Conservation (phyloP, 2,888 invertebrate genomes). For the Petrolisthes manimaculis region DNA sequence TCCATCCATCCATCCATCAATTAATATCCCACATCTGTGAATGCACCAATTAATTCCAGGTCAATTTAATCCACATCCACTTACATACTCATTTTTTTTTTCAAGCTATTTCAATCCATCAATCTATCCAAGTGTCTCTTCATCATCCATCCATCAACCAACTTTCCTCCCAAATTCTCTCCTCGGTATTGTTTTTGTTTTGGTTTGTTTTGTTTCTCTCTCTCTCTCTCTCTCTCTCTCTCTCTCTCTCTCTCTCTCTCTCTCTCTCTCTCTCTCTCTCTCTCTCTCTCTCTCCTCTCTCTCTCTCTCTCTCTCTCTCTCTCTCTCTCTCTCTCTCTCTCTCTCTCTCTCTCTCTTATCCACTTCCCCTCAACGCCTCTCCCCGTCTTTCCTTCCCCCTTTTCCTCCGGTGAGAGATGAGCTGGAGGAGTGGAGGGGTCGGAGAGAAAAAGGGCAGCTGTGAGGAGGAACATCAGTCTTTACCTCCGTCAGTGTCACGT, state of each 20-base stretch:
- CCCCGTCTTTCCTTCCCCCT: background rate
- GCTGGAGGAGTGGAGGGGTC: background rate
- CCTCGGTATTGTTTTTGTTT: too few relatives aligned
- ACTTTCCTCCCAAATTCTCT: too few relatives aligned
- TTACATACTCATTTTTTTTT: too few relatives aligned
- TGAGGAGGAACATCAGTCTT: conserved; percentile 15
- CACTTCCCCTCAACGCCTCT: background rate
- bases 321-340: background rate
- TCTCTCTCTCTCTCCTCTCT: background rate
- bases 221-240: background rate
- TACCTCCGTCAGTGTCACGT: conserved; percentile 9
- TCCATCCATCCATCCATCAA: too few relatives aligned
- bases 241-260: background rate
- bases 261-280: background rate
- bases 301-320: background rate
- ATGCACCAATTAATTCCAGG: too few relatives aligned
- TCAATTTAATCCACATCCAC: too few relatives aligned
- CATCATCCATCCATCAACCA: too few relatives aligned
- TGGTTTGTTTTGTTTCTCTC: background rate
- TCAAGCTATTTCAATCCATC: too few relatives aligned
- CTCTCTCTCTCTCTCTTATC: background rate
- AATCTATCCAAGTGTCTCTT: too few relatives aligned
- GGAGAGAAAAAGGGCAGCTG: background rate
- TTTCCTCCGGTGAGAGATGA: background rate
- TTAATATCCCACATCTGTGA: too few relatives aligned